Evolutionary conservation across 2,888 invertebrate species (phyloP), one percentile per base, ranked within the genome.

Genomic region (Abrostola triplasia): DNA sequence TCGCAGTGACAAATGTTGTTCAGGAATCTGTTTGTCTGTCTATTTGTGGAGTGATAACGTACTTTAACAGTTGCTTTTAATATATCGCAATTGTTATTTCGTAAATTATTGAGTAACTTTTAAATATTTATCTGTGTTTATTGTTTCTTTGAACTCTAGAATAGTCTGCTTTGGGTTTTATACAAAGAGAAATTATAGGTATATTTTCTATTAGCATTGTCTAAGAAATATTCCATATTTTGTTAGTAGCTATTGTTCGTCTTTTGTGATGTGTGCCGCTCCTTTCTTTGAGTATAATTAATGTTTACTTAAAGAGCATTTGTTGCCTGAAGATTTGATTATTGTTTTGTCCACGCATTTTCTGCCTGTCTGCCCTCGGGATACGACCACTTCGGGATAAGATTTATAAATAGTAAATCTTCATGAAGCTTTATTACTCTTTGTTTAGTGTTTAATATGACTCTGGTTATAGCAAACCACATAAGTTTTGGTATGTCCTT

Each of bases 1-100:
- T 83, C 77, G 73, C 82, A 77, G 84, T 89, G 87, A 88, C 87
- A 88, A 91, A 92, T 90, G 88, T 88, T 81, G 80, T 82, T 78
- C 80, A 81, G 79, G 82, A 84, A 84, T 87, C 79, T 82, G 83
- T 83, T 85, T 84, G 81, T 84, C 76, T 78, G 74, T 86, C 80
- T 82, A 80, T 86, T 84, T 79, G 77, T 79, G 69, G 62, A 80
- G 76, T 84, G 88, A 89, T 89, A 88, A 87, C 84, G 84, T 76
- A 84, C 77, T 84, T 82, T 79, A 77, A 76, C 73, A 76, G 78
- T 81, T 80, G 72, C 74, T 78, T 60, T 59, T 73, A 78, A 76
- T 78, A 79, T 76, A 79, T 65, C 64, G 58, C 55, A 67, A 67
- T 65, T 59, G 61, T 73, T 79, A 70, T 80, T 65, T 53, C 12